A percentile compares a stretch with the other conserved stretches of the same genome.
Evolutionary conservation across 2,113 vertebrate species (phyloP).

Genomic region (Scopus umbretta): DNA sequence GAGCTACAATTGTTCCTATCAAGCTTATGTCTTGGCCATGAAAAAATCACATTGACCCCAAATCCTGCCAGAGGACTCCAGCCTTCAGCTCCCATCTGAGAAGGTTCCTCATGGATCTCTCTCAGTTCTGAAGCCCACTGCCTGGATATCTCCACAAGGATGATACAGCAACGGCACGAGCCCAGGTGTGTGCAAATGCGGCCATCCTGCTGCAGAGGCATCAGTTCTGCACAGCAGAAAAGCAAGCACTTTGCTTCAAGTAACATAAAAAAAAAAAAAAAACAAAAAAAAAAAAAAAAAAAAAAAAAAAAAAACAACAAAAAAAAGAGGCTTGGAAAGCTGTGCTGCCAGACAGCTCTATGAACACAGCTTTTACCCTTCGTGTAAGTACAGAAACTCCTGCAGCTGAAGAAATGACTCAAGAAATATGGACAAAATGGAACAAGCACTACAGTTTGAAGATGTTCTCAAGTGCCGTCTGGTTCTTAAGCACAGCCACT

Average conservation of each 20-base stretch:
- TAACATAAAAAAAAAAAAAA: neutral
- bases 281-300: neutral
- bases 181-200: neutral
- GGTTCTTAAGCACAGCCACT: neutral
- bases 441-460: neutral
- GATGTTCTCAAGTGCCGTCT: neutral
- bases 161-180: fast-evolving
- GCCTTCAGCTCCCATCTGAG: neutral
- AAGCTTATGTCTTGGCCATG: neutral
- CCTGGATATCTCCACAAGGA: neutral
- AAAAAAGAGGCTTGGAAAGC: neutral
- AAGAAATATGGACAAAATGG: neutral
- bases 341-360: neutral
- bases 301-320: neutral
- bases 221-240: neutral
- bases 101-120: neutral
- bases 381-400: neutral
- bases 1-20: neutral
- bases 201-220: neutral
- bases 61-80: neutral
- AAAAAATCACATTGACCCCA: neutral
- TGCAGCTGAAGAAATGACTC: neutral
- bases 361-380: neutral
- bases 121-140: neutral
- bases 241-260: neutral